Evolutionary conservation across 2,888 invertebrate genomes (phyloP), one percentile per base, ranked within the genome.

Genomic region (Chelonus formosanus): DNA sequence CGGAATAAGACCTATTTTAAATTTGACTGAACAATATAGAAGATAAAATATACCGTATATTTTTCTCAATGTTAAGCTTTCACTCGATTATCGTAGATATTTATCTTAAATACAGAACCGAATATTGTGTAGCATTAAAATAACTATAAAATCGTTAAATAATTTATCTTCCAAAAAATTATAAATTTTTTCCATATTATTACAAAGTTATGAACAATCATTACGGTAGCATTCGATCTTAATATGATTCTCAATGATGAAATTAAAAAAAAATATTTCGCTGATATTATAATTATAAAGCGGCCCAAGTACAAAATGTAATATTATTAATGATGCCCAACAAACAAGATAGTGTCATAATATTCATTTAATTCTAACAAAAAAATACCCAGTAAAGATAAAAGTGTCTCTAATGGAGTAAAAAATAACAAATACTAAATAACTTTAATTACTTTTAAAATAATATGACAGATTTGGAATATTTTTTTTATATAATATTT

Each of bases 31-130:
- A 74, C 74, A 76, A 73, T 73, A 76, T 79, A 74, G 67, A 71
- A 75, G 70, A 76, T 77, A 75, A 75, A 77, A 78, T 77, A 78
- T 78, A 78, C 71, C 74, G 73, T 77, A 81, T 82, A 81, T 81
- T 82, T 82, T 83, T 82, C 80, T 81, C 78, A 78, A 80, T 78
- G 79, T 82, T 81, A 79, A 81, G 80, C 81, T 82, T 80, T 77
- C 77, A 78, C 77, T 79, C 78, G 73, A 73, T 77, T 73, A 74
- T 5, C 76, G 72, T 80, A 76, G 71, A 74, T 63, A 72, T 67
- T 68, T 56, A 40, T 61, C 59, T 48, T 35, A 34, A 59, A 45
- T 50, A 36, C 7, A 53, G 52, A 34, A 52, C 43, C 40, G 53
- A 59, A 10, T 35, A 8, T 48, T 60, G 10, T 43, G 48, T 50